phyloP scores from a whole-genome alignment of 2,888 invertebrate species.

The Xestia ashworthii region DNA sequence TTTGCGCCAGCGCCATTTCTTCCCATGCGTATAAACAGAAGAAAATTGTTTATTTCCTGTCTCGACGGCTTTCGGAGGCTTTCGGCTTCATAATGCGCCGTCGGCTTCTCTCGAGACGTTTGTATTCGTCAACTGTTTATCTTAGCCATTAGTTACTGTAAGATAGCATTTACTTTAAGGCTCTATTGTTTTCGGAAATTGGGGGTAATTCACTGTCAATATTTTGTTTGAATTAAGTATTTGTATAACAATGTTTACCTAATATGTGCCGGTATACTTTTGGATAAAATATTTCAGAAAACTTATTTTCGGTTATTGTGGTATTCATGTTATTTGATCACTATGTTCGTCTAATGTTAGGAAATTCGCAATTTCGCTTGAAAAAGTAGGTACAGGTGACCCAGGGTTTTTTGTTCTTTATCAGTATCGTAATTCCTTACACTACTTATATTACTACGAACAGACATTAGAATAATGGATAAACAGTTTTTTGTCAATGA shows the following conservation, averaged over 20 bases:
- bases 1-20: conserved; percentile 63
- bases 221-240: neutral
- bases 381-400: neutral
- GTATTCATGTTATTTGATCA: neutral
- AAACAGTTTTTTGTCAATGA: too few species aligned
- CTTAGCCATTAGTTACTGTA: conserved; percentile 41
- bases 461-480: neutral
- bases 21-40: conserved; percentile 59
- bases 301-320: neutral
- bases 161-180: conserved; percentile 9
- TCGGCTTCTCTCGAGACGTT: conserved; percentile 20
- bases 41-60: conserved; percentile 71
- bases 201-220: neutral
- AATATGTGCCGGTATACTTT: neutral
- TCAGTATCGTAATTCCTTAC: neutral
- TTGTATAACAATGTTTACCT: neutral
- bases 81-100: conserved; percentile 37
- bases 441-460: neutral
- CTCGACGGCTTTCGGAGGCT: conserved; percentile 58
- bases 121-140: conserved; percentile 46
- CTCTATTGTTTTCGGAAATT: neutral
- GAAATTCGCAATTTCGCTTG: neutral
- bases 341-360: neutral
- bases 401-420: neutral
- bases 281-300: neutral